Evolutionary conservation across 2,797 vertebrate genomes (phyloP).

Genomic region (Paratrypauchen microcephalus): DNA sequence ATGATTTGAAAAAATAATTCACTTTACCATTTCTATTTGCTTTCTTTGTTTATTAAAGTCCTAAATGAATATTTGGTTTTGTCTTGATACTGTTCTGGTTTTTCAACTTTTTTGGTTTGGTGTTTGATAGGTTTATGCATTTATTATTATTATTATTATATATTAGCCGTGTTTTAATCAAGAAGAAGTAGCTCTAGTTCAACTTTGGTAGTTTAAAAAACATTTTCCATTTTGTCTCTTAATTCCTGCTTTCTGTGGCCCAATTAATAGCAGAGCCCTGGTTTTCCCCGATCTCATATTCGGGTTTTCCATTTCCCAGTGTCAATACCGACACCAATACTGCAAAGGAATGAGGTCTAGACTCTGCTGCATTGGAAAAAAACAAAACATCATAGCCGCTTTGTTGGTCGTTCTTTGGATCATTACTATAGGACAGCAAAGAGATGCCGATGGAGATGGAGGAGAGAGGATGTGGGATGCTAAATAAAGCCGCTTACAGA

Average conservation of each 20-base stretch:
- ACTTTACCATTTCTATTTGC: too few relatives aligned
- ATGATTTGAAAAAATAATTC: too few relatives aligned
- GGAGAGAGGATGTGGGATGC: conserved; percentile 26
- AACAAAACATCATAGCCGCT: conserved; percentile 15
- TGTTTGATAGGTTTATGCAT: background rate
- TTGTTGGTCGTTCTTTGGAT: conserved; percentile 21
- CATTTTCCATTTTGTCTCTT: background rate
- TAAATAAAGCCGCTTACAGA: conserved; percentile 38
- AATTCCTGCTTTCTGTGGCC: background rate
- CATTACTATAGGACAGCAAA: conserved; percentile 20
- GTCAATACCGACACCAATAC: background rate
- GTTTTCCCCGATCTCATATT: background rate
- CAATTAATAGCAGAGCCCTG: background rate
- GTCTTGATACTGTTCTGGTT: too few relatives aligned
- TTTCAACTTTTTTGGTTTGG: background rate
- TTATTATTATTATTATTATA: background rate
- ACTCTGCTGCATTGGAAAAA: background rate
- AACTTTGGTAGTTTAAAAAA: too few relatives aligned
- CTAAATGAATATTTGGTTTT: too few relatives aligned
- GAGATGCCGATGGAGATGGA: conserved; percentile 4
- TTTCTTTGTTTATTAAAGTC: too few relatives aligned
- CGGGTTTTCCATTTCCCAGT: background rate
- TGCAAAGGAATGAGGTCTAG: background rate
- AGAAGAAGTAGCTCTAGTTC: background rate
- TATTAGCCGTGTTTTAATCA: background rate